Evolutionary conservation across 2,888 invertebrate species (phyloP), one percentile per base, ranked within the genome.

Genomic region (Melangyna quadrimaculata): DNA sequence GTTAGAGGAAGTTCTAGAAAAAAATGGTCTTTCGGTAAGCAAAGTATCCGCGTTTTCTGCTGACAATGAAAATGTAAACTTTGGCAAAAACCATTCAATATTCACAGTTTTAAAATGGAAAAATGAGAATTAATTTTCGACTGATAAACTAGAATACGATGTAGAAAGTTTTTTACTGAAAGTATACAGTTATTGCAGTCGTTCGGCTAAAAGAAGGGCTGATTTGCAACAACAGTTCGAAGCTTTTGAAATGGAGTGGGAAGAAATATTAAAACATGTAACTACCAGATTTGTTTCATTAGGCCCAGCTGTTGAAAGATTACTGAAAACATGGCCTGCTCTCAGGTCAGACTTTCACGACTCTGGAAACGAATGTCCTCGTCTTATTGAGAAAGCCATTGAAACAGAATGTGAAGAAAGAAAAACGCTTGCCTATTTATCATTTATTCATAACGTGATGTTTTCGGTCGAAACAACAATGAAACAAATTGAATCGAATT

Each of bases 181-280:
- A 73, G 22, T 61, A 51, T 48, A n/a, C 51, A 35, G 37, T 51
- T 61, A 61, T 48, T 73, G 61, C 32, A 73, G 73, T 24, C 48
- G 73, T 14, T 73, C 73, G n/a, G 73, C 61, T 37, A 73, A 63
- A 45, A 63, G 73, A 61, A 51, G 61, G n/a, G 29, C 55, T 12
- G 71, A 71, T 45, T 71, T 71, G 45, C 43, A 71, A 71, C 45
- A 55, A 12, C 70, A 70, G 9, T 70, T 55, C 24, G 55, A 70
- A 70, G 27, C 22, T 37, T 29, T 40, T 24, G 24, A 53, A 45
- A 59, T 71, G 43, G 32, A 71, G 53, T 74, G 63, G 63, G 63
- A 65, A 63, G 74, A 65, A 74, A 74, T 74, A n/a, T n/a, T 63
- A 53, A 74, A 74, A 63, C 63, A 74, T 35, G 37, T 74, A 32